Evolutionary conservation across 2,113 vertebrate species (phyloP).

Genomic region (Dipodomys spectabilis): DNA sequence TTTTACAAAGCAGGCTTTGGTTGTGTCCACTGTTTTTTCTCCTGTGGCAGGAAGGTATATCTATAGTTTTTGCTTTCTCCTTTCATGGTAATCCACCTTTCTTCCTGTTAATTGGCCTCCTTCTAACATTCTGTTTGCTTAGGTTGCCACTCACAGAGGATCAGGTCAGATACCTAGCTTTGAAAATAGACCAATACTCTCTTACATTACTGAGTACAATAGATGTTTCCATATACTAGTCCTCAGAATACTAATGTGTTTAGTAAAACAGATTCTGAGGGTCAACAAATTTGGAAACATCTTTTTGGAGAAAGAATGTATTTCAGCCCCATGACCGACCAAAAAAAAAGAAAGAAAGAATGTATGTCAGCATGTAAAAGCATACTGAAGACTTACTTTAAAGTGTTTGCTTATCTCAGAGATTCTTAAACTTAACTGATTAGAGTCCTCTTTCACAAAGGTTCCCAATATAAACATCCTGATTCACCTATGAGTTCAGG

Average conservation of each 20-base stretch:
- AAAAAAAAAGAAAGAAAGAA: neutral
- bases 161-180: too few species aligned
- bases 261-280: neutral
- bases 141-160: too few species aligned
- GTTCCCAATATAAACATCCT: neutral
- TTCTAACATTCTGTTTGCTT: too few species aligned
- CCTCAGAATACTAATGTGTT: constrained; percentile 4
- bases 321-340: neutral
- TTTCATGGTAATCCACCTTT: too few species aligned
- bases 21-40: too few species aligned
- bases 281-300: constrained; percentile 43
- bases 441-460: neutral
- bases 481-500: neutral
- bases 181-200: too few species aligned
- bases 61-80: too few species aligned
- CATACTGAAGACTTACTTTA: neutral
- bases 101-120: too few species aligned
- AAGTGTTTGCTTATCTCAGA: neutral
- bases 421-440: constrained; percentile 12
- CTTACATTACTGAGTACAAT: neutral
- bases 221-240: neutral
- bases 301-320: constrained; percentile 16
- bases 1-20: too few species aligned
- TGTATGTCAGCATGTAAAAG: constrained; percentile 10
- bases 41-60: too few species aligned